Evolutionary conservation across 2,113 vertebrate genomes (phyloP).

Genomic region (Paramormyrops kingsleyae): DNA sequence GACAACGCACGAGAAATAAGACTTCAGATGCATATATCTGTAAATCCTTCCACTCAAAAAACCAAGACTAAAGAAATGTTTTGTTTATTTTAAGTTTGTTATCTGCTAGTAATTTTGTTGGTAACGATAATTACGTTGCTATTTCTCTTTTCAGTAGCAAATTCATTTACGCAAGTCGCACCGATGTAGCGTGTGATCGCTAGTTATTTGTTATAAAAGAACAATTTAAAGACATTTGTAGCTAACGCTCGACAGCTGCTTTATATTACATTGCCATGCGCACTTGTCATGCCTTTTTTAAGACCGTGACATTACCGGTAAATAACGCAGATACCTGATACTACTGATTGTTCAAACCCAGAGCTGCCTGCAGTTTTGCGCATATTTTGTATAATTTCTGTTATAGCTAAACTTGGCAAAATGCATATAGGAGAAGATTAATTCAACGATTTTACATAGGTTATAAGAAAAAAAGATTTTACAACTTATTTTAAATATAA

Average conservation of each 20-base stretch:
- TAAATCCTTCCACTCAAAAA: background rate
- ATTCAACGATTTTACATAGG: background rate
- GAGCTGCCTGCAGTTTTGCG: background rate
- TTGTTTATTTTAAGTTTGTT: background rate
- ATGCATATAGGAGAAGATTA: background rate
- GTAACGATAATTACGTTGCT: background rate
- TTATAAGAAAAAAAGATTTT: background rate
- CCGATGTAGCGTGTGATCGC: background rate
- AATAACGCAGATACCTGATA: background rate
- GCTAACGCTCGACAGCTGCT: background rate
- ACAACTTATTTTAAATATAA: background rate
- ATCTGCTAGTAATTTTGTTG: background rate
- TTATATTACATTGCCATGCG: background rate
- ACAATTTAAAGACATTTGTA: conserved; percentile 6
- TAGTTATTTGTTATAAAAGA: background rate
- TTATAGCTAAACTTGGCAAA: background rate
- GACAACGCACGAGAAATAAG: background rate
- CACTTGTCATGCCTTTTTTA: background rate
- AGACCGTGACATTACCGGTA: background rate
- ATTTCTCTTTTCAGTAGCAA: background rate
- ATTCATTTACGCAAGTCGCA: background rate
- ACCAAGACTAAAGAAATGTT: background rate
- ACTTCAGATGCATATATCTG: background rate
- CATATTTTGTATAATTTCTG: background rate
- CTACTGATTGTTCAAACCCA: background rate